Base-by-base conservation (phyloP, 1,140 invertebrate genomes). In the Hirudo medicinalis region DNA sequence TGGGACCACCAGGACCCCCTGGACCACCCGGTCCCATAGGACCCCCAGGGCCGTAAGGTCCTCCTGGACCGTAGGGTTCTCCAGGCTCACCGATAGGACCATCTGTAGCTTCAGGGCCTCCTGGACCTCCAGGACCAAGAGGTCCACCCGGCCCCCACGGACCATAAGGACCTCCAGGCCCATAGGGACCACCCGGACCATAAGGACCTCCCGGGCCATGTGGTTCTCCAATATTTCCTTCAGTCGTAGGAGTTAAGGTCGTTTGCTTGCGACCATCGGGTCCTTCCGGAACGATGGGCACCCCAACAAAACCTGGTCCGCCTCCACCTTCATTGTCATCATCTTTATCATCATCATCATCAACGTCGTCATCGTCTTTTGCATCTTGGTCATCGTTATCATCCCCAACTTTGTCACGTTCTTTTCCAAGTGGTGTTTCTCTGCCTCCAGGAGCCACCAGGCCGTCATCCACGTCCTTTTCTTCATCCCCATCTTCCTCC, bases 241-340 rank as follows among this genome's bases (percentile, higher is more conserved):
- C 43, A 49, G 43, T 49, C 9, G 43, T 17, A 17, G 43, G 43
- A 49, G 43, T 49, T 17, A 49, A 49, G 43, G 43, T 49, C 43
- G 43, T 49, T 17, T 49, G 43, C 43, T 49, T 49, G 43, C 43
- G 43, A 17, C 43, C 43, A 49, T 49, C 43, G 15, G 43, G 43
- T 49, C 43, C 43, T 49, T 49, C 43, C 43, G 43, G 43, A 49
- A 49, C 43, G 1, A 49, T 17, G 4, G 43, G 43, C 43, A 49
- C 43, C 43, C 43, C 43, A 17, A 49, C 43, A 15, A 49, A 49
- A 49, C 43, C 43, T 49, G 43, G 11, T 9, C 40, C 67, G n/a
- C n/a, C 67, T 29, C 67, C 25, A n/a, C 36, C 67, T 15, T 43
- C 67, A 68, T 43, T n/a, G n/a, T 68, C 67, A 32, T 68, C 67